Base-by-base conservation (phyloP, 2,888 invertebrate genomes). In the Noctuana brunneofusca region DNA sequence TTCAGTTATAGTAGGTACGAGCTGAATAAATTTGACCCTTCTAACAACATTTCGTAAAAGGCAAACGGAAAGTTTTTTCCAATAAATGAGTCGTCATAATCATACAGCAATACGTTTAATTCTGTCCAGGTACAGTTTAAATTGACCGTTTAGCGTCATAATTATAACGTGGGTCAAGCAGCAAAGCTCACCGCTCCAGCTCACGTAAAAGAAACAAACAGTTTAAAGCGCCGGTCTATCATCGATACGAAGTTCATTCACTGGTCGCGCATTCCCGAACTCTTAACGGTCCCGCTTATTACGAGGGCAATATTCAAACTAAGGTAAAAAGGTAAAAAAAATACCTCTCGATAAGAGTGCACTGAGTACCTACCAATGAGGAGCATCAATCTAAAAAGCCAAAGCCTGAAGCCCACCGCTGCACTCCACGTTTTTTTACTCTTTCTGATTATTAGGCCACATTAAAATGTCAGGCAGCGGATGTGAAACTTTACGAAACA, bases 401-500 rank as follows among this genome's bases (percentile, higher is more conserved):
- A 20, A 74, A 71, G 74, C 76, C 87, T 87, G 84, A 88, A 90
- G 88, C 87, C 87, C 87, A 87, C 86, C 86, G 84, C 83, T 84
- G 78, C 80, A 83, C 80, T 81, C 72, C 73, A 43, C 53, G 68
- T 71, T 84, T 86, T 89, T 87, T 85, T 81, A 81, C 76, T 79
- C 73, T 83, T 86, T 84, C 82, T 80, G 84, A 86, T 89, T 90
- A 89, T 89, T 89, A 89, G 86, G 80, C 84, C 84, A 89, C 88
- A 89, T 89, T 89, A 89, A 89, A 88, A 87, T 84, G 80, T 87
- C 79, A 77, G 80, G 49, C 86, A 79, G 78, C 54, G 81, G 60
- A 64, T 73, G 65, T 75, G 68, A 84, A 89, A 84, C 76, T 80
- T 78, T 38, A 2, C 14, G 20, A 5, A 12, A 32, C 32, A 12